Evolutionary conservation across 2,797 vertebrate genomes (phyloP).

Genomic region (Poecile montanus): DNA sequence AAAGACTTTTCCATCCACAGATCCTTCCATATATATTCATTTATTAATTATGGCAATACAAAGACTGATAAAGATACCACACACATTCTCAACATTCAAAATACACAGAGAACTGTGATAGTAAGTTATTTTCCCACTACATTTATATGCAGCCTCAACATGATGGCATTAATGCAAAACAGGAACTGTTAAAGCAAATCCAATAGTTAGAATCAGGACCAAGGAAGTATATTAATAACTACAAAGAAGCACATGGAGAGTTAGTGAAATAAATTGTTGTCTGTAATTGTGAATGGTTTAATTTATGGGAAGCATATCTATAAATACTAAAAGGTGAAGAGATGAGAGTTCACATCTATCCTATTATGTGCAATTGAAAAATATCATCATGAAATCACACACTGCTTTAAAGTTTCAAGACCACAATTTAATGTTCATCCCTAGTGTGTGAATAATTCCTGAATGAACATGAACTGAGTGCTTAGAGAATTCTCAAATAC

Average conservation of each 20-base stretch:
- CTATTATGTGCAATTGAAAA: constrained; percentile 8
- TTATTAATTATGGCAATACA: not conserved
- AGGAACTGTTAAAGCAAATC: not conserved
- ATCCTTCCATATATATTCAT: not conserved
- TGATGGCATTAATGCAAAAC: not conserved
- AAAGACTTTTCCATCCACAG: not conserved
- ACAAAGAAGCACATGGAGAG: not conserved
- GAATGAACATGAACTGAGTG: not conserved
- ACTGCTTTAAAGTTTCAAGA: constrained; percentile 31
- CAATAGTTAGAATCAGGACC: not conserved
- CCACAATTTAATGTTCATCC: constrained; percentile 45
- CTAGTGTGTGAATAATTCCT: constrained; percentile 25
- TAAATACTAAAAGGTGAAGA: constrained; percentile 17
- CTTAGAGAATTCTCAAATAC: constrained; percentile 23
- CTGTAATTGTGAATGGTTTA: not conserved
- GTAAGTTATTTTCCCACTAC: not conserved
- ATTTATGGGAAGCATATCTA: not conserved
- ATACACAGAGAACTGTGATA: not conserved
- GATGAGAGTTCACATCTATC: not conserved
- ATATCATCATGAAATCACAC: constrained; percentile 30
- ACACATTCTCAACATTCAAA: not conserved
- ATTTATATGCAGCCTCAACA: not conserved
- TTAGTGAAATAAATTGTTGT: not conserved
- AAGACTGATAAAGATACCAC: not conserved
- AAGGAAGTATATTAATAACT: not conserved